phyloP scores from a whole-genome alignment of 1,140 invertebrate species.

The Drosophila burlai region DNA sequence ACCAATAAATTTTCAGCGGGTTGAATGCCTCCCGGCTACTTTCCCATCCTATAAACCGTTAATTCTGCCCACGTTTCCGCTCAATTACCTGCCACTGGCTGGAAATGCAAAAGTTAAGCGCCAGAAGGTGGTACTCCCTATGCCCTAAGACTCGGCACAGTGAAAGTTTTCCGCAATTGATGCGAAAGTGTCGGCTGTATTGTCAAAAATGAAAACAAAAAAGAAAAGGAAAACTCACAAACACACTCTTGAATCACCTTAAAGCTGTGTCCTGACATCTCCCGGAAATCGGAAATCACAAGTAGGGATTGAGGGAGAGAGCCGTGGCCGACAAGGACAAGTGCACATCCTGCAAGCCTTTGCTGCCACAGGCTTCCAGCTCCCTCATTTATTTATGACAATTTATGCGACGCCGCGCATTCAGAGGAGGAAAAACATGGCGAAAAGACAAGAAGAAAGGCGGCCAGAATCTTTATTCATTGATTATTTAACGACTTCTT shows the following conservation, averaged over 20 bases:
- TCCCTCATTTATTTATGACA: constrained; percentile 56
- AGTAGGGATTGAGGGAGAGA: background rate
- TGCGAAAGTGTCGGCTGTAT: constrained; percentile 20
- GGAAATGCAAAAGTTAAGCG: constrained; percentile 25
- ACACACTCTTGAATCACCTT: background rate
- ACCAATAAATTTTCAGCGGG: constrained; percentile 5
- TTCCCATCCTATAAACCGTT: constrained; percentile 33
- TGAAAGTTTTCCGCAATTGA: constrained; percentile 24
- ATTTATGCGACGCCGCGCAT: constrained; percentile 34
- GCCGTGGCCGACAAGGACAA: constrained; percentile 1
- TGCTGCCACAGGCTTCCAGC: constrained; percentile 9
- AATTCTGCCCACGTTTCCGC: constrained; percentile 74
- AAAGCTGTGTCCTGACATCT: background rate
- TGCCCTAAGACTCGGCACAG: background rate
- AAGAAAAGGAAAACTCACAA: background rate
- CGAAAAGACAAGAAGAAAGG: constrained; percentile 31
- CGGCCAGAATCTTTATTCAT: constrained; percentile 78
- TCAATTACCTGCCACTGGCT: constrained; percentile 68
- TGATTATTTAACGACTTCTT: constrained; percentile 85
- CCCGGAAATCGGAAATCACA: constrained; percentile 10
- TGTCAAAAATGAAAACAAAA: background rate
- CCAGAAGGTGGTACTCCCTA: background rate
- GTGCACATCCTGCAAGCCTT: constrained; percentile 37
- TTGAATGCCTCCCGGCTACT: constrained; percentile 3
- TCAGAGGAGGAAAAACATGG: constrained; percentile 29